Percentiles rank a stretch among this genome's conserved stretches.
Conservation (phyloP, 1,140 invertebrate species). For the Panulirus ornatus region DNA sequence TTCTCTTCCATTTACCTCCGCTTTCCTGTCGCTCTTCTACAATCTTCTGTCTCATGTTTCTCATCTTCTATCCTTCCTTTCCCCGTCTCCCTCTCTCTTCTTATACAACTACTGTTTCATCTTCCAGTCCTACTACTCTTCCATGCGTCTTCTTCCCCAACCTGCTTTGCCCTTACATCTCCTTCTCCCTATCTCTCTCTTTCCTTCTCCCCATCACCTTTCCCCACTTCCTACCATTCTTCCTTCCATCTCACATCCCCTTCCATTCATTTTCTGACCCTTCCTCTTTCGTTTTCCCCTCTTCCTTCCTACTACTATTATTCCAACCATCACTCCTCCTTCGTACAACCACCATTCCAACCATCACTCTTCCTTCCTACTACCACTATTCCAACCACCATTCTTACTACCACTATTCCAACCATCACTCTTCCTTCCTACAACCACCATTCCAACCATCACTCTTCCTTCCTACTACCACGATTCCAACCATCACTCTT, state of each 20-base stretch:
- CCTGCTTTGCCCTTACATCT: background rate
- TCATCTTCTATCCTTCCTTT: too few relatives aligned
- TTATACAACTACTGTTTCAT: too few relatives aligned
- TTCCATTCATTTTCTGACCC: background rate
- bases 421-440: background rate
- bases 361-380: background rate
- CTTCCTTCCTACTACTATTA: constrained; percentile 2
- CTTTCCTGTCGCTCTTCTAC: too few relatives aligned
- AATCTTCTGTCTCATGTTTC: too few relatives aligned
- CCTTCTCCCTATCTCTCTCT: background rate
- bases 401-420: background rate
- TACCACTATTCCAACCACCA: background rate
- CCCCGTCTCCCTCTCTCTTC: too few relatives aligned
- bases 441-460: background rate
- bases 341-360: background rate
- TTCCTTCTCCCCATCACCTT: background rate
- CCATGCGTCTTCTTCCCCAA: background rate
- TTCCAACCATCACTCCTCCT: background rate
- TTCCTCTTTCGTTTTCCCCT: background rate
- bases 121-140: background rate
- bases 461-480: background rate
- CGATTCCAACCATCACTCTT: background rate
- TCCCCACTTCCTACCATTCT: background rate
- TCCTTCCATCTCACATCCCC: background rate
- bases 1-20: constrained; percentile 31